Evolutionary conservation across 2,888 invertebrate species (phyloP).

Genomic region (Epirrita christyi): DNA sequence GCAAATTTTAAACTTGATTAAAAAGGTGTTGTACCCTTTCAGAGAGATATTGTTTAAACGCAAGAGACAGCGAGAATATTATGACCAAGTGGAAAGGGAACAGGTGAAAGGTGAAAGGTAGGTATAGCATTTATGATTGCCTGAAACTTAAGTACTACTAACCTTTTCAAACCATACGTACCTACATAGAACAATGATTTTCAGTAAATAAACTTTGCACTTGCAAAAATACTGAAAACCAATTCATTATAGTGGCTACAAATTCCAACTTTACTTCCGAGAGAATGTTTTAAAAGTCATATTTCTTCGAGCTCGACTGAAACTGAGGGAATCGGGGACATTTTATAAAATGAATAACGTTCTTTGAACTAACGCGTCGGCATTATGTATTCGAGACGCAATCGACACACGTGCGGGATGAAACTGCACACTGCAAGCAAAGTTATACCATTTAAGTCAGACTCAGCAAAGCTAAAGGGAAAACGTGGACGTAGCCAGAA

Average conservation of each 20-base stretch:
- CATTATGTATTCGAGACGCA: slow-evolving; percentile 57
- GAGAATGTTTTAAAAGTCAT: slow-evolving; percentile 39
- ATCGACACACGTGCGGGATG: slow-evolving; percentile 53
- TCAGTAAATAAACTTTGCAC: no score
- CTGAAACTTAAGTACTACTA: no score
- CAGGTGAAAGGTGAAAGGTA: slow-evolving; percentile 17
- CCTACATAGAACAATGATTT: no score
- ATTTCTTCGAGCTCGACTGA: slow-evolving; percentile 40
- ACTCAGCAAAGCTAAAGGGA: slow-evolving; percentile 40
- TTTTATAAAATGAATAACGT: slow-evolving; percentile 57
- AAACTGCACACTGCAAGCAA: slow-evolving; percentile 48
- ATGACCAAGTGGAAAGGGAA: slow-evolving; percentile 18
- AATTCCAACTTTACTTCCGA: slow-evolving; percentile 32
- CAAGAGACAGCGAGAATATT: slow-evolving; percentile 26
- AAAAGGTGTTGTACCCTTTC: slow-evolving; percentile 22
- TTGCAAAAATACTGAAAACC: slow-evolving; percentile 7
- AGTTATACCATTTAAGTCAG: slow-evolving; percentile 52
- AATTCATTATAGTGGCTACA: slow-evolving; percentile 27
- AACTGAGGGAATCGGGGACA: slow-evolving; percentile 40
- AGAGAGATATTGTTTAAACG: slow-evolving; percentile 24
- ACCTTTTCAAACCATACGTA: not conserved
- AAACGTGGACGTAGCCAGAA: slow-evolving; percentile 45
- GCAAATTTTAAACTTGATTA: slow-evolving; percentile 31
- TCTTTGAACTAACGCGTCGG: slow-evolving; percentile 54
- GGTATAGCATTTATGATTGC: no score